phyloP scores from a whole-genome alignment of 37 sponge, comb jelly and placozoan species.

The Aplysina aerophoba region DNA sequence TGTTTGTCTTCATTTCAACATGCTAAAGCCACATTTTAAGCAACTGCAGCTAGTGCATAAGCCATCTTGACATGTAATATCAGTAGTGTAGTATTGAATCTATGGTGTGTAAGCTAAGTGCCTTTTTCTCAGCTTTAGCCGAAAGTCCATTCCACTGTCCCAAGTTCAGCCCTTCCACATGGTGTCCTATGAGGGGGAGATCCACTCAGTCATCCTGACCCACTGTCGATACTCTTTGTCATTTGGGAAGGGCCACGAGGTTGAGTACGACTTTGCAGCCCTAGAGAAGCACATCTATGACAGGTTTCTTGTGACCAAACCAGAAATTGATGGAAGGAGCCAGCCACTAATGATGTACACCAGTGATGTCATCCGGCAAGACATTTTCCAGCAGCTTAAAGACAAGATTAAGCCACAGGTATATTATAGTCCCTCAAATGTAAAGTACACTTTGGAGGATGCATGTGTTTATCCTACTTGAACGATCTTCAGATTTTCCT shows the following conservation, averaged over 20 bases:
- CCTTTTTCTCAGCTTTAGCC: constrained; percentile 1
- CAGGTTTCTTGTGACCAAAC: constrained; percentile 70
- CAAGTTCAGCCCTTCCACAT: constrained; percentile 60
- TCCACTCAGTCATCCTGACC: constrained; percentile 60
- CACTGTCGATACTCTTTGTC: constrained; percentile 80
- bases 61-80: no score
- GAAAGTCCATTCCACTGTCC: constrained; percentile 53
- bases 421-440: not conserved
- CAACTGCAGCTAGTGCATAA: no score
- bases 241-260: constrained; percentile 57
- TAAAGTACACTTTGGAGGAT: not conserved
- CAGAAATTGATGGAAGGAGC: constrained; percentile 53
- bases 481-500: constrained; percentile 26
- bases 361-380: constrained; percentile 45
- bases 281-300: constrained; percentile 74
- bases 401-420: constrained; percentile 50
- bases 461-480: not conserved
- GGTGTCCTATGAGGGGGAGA: constrained; percentile 61
- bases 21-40: no score
- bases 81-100: no score
- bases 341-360: constrained; percentile 52
- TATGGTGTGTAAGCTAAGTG: no score
- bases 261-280: constrained; percentile 61
- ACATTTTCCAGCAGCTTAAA: constrained; percentile 44
- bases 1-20: not conserved